phyloP scores from a whole-genome alignment of 2,113 vertebrate genomes.

The Copsychus sechellarum region DNA sequence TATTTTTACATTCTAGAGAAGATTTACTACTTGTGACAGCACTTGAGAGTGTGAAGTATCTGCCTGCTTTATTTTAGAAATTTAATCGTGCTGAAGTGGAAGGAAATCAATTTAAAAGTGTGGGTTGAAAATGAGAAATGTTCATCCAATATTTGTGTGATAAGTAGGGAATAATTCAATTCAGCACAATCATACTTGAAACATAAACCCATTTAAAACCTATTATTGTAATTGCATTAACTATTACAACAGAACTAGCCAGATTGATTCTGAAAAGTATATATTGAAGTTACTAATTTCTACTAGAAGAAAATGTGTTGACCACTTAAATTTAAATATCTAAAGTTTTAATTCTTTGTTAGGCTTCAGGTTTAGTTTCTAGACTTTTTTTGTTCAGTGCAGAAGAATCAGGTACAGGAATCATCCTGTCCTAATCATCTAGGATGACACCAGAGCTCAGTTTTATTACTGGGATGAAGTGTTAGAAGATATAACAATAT shows the following conservation, averaged over 20 bases:
- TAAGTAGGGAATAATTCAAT: slow-evolving; percentile 41
- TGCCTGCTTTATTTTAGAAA: slow-evolving; percentile 24
- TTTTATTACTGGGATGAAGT: neutral
- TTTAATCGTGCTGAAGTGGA: neutral
- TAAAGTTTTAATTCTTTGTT: neutral
- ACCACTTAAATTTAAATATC: neutral
- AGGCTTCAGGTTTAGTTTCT: neutral
- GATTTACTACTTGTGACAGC: slow-evolving; percentile 1
- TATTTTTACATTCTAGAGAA: neutral
- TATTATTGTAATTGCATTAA: slow-evolving; percentile 24
- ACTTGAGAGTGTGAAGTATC: neutral
- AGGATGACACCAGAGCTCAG: neutral
- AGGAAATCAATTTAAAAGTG: slow-evolving; percentile 37
- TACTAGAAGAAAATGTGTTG: neutral
- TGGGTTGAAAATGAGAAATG: slow-evolving; percentile 15
- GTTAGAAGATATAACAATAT: neutral
- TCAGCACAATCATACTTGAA: slow-evolving; percentile 31
- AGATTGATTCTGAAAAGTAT: neutral
- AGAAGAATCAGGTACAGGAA: neutral
- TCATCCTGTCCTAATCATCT: neutral
- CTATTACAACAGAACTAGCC: neutral
- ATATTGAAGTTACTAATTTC: neutral
- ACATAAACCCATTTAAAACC: slow-evolving; percentile 30
- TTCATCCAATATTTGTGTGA: slow-evolving; percentile 31
- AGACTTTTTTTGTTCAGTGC: neutral